Conservation (phyloP, 2,888 invertebrate genomes). For the Ophion slaviceki region DNA sequence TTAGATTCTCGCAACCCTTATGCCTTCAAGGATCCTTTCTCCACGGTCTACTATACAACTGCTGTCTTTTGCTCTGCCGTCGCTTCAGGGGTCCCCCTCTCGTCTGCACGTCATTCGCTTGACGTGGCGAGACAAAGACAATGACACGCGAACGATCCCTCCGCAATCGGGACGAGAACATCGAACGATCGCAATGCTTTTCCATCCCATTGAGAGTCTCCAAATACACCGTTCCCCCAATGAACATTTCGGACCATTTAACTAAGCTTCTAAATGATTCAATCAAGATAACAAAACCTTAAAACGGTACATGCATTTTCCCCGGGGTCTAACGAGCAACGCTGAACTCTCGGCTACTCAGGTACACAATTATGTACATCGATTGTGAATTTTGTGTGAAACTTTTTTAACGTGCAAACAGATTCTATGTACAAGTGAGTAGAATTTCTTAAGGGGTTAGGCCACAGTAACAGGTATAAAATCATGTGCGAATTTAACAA, state of each 20-base stretch:
- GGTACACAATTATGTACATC: neutral
- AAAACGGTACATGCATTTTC: neutral
- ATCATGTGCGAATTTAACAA: too few species aligned
- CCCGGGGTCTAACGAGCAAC: neutral
- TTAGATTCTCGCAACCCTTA: conserved; percentile 71
- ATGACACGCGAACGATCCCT: conserved; percentile 59
- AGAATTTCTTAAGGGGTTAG: too few species aligned
- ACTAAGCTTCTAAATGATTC: conserved; percentile 51
- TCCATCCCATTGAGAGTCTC: conserved; percentile 40
- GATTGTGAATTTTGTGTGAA: neutral
- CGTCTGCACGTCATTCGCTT: conserved; percentile 41
- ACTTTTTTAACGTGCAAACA: neutral
- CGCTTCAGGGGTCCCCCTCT: conserved; percentile 49
- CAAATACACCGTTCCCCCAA: conserved; percentile 42
- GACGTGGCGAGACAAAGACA: conserved; percentile 45
- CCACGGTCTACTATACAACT: conserved; percentile 43
- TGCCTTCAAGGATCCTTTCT: conserved; percentile 55
- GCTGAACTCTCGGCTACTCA: neutral
- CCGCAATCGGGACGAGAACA: conserved; percentile 47
- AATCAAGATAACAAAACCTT: conserved; percentile 21
- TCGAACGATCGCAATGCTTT: conserved; percentile 38
- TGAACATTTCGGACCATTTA: conserved; percentile 41
- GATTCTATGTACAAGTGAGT: too few species aligned
- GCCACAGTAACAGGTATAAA: too few species aligned
- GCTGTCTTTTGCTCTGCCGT: conserved; percentile 57